Conservation (phyloP, 2,113 vertebrate species). For the Rhombomys opimus region DNA sequence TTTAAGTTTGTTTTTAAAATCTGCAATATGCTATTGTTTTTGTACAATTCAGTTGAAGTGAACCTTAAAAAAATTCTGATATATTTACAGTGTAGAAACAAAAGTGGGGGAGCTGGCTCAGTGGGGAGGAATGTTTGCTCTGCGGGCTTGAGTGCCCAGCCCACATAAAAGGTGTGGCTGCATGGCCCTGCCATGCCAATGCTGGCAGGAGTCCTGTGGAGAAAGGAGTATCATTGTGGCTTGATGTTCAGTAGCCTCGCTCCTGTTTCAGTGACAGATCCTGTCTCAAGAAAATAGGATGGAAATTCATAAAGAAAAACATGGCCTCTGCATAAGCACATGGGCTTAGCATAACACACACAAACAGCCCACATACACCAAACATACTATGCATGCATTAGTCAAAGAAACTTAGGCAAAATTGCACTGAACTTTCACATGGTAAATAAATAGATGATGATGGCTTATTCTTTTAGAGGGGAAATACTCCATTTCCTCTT, state of each 20-base stretch:
- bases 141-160: neutral
- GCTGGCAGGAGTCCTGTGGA: too few species aligned
- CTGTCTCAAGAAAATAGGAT: neutral
- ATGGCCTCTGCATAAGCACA: neutral
- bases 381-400: neutral
- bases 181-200: too few species aligned
- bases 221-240: neutral
- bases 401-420: neutral
- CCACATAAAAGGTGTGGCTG: too few species aligned
- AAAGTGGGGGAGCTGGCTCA: too few species aligned
- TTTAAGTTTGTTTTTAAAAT: conserved; percentile 39
- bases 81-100: neutral
- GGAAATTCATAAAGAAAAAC: neutral
- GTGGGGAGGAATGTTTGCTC: neutral
- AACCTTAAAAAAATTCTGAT: neutral
- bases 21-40: neutral
- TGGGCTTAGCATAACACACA: neutral
- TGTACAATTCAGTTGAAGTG: neutral
- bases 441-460: neutral
- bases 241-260: neutral
- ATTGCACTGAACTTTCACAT: neutral
- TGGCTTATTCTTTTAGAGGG: neutral
- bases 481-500: neutral
- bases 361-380: neutral
- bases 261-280: neutral